Evolutionary conservation across 2,797 vertebrate species (phyloP).

Genomic region (Iguana delicatissima): DNA sequence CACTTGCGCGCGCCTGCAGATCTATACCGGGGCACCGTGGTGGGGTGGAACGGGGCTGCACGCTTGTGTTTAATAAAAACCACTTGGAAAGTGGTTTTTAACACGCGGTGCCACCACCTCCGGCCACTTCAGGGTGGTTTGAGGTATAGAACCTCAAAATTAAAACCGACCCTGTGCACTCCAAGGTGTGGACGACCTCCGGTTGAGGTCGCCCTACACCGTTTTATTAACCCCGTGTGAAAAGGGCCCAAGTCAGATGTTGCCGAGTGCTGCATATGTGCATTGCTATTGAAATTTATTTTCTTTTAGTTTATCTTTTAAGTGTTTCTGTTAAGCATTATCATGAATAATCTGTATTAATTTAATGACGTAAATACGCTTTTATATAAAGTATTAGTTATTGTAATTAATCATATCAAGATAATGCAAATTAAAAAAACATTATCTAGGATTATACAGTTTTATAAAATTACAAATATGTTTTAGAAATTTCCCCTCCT

Average conservation of each 20-base stretch:
- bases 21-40: no score
- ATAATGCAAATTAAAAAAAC: fast-evolving
- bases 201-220: no score
- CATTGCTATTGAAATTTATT: neutral
- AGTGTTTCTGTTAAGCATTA: neutral
- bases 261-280: neutral
- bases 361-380: neutral
- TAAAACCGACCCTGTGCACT: no score
- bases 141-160: no score
- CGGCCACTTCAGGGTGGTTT: no score
- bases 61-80: no score
- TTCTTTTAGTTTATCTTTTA: neutral
- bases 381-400: conserved; percentile 10
- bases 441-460: neutral
- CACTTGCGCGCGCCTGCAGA: no score
- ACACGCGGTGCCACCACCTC: no score
- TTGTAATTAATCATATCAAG: neutral
- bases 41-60: no score
- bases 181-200: no score
- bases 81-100: no score
- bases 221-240: no score
- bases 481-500: conserved; percentile 31
- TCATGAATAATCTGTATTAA: conserved; percentile 19
- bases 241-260: neutral
- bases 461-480: conserved; percentile 35